phyloP scores from a whole-genome alignment of 2,113 vertebrate species.

The Platycercus adscitus region DNA sequence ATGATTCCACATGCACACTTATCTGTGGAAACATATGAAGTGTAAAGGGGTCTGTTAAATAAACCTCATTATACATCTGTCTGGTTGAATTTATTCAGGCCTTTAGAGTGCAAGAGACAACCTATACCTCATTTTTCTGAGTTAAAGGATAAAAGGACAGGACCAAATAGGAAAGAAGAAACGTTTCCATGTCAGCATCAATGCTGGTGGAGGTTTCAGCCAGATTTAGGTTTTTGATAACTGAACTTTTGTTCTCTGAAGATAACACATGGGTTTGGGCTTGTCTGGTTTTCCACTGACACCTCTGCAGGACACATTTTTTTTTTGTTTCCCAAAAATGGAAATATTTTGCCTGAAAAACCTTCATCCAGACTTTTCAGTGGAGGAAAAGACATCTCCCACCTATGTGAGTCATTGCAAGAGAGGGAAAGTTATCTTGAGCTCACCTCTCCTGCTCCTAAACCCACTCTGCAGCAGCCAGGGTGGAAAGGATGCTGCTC shows the following conservation, averaged over 20 bases:
- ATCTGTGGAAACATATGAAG: not conserved
- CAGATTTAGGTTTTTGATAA: not conserved
- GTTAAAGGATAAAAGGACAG: not conserved
- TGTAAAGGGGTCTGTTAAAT: not conserved
- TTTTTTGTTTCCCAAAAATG: not conserved
- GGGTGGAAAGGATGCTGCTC: not conserved
- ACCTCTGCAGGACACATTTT: not conserved
- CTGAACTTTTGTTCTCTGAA: not conserved
- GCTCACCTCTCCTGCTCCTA: not conserved
- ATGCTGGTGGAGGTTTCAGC: not conserved
- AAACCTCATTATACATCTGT: constrained; percentile 6
- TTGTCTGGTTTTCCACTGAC: not conserved
- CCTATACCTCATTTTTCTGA: not conserved
- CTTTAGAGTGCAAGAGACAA: not conserved
- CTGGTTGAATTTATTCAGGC: not conserved
- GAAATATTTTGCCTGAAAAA: not conserved
- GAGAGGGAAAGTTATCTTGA: not conserved
- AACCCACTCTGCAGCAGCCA: not conserved
- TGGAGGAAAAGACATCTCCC: not conserved
- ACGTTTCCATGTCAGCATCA: not conserved
- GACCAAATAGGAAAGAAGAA: not conserved
- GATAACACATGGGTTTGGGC: not conserved
- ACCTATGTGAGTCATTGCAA: accelerated
- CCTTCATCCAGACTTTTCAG: not conserved
- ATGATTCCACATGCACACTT: not conserved